Base-by-base conservation (phyloP, 2,113 vertebrate genomes). In the Argyrosomus japonicus region DNA sequence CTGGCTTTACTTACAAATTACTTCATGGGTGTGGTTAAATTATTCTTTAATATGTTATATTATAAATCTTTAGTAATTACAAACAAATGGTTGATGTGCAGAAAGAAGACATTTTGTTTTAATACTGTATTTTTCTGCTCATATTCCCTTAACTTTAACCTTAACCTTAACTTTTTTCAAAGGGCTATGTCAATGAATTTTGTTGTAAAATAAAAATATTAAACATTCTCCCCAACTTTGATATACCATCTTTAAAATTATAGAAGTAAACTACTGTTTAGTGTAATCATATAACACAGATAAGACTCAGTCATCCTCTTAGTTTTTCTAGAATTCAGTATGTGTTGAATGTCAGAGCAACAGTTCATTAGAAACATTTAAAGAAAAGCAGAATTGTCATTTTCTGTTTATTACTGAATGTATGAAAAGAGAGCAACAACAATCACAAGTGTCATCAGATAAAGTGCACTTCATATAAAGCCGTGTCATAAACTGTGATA, bases 401-500 rank as follows among this genome's bases (percentile, higher is more conserved):
- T 53, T 68, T 57, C 19, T 27, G 21, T 92, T 91, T 91, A 87
- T 86, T 90, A 65, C 32, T 81, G 51, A 83, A 88, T 27, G 61
- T 77, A 75, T 65, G 86, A 87, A 90, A 90, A 81, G n/a, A 78
- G 18, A 71, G 64, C 32, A 5, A 76, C 80, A 69, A 84, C 87
- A 93, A 91, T 85, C 87, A 79, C 68, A 47, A 19, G 82, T 76
- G 80, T 91, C 78, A 75, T 78, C 63, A 29, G 68, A 89, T 81
- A 88, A 93, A 91, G 88, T 91, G 89, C 89, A 85, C 77, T 86
- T 89, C 63, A 82, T 75, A 23, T 40, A 21, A 40, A 86, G 79
- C 74, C 36, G 79, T 32, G 57, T 82, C 58, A 61, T 40, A 36
- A 75, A 54, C 68, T 19, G 51, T 70, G 67, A 76, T 67, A 76